Evolutionary conservation across 2,888 invertebrate species (phyloP), one percentile per base, ranked within the genome.

Genomic region (Salticus scenicus): DNA sequence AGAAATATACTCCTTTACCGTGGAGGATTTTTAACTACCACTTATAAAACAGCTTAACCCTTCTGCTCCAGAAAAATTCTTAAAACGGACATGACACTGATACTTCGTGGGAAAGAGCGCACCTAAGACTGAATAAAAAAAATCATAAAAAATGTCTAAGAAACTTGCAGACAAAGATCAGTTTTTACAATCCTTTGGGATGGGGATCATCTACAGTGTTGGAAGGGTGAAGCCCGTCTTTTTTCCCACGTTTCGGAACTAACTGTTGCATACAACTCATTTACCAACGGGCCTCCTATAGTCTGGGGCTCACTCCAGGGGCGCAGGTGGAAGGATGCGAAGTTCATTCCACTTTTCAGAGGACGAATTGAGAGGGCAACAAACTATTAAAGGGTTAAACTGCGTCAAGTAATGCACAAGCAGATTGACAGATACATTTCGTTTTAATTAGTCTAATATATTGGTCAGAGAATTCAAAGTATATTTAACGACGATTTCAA

Each of bases 301-400:
- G 57, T 37, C 24, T 8, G 67, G 67, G 69, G 42, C 57, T 37
- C 71, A 42, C 51, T 17, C 66, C 28, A 72, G 57, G 78, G 78
- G 33, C 73, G 80, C 81, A 82, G 81, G 81, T 82, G 81, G 81
- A 82, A 82, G 81, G 81, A 82, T 82, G 63, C 81, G 42, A 64
- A 71, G 81, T 82, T 82, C 81, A 82, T 82, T 82, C 81, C 70
- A 33, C 81, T 67, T 30, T 37, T 20, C n/a, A 24, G 24, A n/a
- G 24, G 24, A 12, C 57, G 57, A 57, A 24, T 2, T 4, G 20
- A 24, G 24, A 57, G 57, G 57, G 57, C 57, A 57, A 57, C 57
- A 57, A 57, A 57, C 57, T 47, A 17, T 17, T 7, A 5, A 37
- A 51, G 77, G 66, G 67, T 42, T n/a, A n/a, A n/a, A n/a, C 41